These are phyloP conservation scores for Zaprionus davidi DNA, from an alignment of 1,140 invertebrate genomes.

Conservation along the genomic window DNA sequence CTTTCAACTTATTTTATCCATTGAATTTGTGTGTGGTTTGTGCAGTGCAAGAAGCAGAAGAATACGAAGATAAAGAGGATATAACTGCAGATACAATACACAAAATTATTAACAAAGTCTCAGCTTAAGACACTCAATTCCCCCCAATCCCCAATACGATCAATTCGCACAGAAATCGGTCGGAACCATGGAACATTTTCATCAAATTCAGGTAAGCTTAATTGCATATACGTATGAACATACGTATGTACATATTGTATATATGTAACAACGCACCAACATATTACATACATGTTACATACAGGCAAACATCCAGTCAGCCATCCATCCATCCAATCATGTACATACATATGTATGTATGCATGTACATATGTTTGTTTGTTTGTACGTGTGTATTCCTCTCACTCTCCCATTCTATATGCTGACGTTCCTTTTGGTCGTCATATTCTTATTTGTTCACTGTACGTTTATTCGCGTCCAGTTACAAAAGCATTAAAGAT, in stretches of 20 bases:
- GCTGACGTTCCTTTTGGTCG: slow-evolving; percentile 19
- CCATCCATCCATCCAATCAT: neutral
- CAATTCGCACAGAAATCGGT: slow-evolving; percentile 25
- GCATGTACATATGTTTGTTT: slow-evolving; percentile 8
- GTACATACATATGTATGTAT: neutral
- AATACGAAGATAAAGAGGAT: slow-evolving; percentile 29
- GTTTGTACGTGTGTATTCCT: neutral
- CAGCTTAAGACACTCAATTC: neutral
- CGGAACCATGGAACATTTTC: slow-evolving; percentile 80
- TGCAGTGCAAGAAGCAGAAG: slow-evolving; percentile 48
- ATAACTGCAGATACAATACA: slow-evolving; percentile 26
- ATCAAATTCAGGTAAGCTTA: slow-evolving; percentile 84
- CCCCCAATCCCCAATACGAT: slow-evolving; percentile 14
- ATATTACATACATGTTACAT: slow-evolving; percentile 16
- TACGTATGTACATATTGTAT: slow-evolving; percentile 8
- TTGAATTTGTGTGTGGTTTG: slow-evolving; percentile 57
- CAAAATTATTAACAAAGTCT: slow-evolving; percentile 20
- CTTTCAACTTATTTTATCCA: slow-evolving; percentile 58
- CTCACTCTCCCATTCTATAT: neutral
- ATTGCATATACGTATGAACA: slow-evolving; percentile 26
- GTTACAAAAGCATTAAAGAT: slow-evolving; percentile 29
- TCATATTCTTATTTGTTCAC: slow-evolving; percentile 19
- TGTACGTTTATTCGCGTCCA: slow-evolving; percentile 5
- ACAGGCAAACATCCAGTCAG: slow-evolving; percentile 7
- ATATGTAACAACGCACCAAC: slow-evolving; percentile 25